Conservation (phyloP, 2,113 vertebrate species). For the Passerina amoena region DNA sequence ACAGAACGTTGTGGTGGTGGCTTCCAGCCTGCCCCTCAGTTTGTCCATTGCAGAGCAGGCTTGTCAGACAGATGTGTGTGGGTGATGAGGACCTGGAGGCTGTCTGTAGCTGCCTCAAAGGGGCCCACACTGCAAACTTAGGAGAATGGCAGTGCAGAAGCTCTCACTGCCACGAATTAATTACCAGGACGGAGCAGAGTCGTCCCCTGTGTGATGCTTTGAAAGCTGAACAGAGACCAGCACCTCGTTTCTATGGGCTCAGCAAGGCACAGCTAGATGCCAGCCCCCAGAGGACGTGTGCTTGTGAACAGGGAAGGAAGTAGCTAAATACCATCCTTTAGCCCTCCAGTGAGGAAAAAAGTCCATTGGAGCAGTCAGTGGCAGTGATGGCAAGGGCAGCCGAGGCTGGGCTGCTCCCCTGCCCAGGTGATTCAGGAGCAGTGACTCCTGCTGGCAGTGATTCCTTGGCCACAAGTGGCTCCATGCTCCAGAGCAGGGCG, state of each 20-base stretch:
- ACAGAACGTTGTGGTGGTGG: not conserved
- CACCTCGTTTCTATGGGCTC: not conserved
- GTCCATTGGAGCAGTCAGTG: not conserved
- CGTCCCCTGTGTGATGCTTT: not conserved
- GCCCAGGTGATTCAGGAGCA: not conserved
- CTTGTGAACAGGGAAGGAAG: not conserved
- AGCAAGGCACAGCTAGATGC: not conserved
- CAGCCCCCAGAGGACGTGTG: accelerated
- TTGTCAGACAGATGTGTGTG: not conserved
- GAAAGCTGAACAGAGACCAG: not conserved
- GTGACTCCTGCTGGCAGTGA: not conserved
- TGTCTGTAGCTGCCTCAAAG: not conserved
- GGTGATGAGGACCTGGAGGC: not conserved
- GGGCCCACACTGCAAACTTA: not conserved
- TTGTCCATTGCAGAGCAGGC: not conserved
- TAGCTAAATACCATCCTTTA: not conserved
- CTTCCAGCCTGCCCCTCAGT: not conserved
- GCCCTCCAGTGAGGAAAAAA: not conserved
- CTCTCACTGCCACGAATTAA: not conserved
- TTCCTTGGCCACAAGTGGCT: not conserved
- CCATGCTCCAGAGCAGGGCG: accelerated
- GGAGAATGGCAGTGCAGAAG: not conserved
- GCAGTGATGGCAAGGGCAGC: not conserved
- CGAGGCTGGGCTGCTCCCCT: not conserved
- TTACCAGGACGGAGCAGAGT: not conserved